These are phyloP conservation scores for Steinernema hermaphroditum DNA, from an alignment of 2,888 invertebrate genomes.

Conservation along the genomic window DNA sequence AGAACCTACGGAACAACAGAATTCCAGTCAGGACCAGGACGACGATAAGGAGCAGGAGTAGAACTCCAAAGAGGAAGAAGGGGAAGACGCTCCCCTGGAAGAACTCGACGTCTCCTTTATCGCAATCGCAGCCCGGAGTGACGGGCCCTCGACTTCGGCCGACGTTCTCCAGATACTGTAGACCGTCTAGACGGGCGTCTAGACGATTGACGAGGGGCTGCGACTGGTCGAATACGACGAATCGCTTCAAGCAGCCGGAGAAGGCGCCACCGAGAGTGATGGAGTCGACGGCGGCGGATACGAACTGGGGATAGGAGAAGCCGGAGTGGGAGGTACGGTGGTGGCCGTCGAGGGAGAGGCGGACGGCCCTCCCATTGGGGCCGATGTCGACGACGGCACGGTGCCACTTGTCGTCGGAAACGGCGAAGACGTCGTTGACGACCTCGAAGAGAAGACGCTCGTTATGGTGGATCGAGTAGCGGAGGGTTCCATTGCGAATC, in stretches of 20 bases:
- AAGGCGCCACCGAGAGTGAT: constrained; percentile 26
- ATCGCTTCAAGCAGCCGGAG: constrained; percentile 29
- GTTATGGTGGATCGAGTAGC: constrained; percentile 30
- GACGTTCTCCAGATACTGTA: constrained; percentile 13
- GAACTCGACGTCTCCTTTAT: neutral
- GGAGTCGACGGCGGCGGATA: constrained; percentile 22
- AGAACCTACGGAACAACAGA: neutral
- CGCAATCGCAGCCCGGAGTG: neutral
- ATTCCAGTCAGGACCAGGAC: neutral
- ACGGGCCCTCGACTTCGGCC: neutral
- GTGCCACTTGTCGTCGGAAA: constrained; percentile 32
- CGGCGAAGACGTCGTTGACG: constrained; percentile 20
- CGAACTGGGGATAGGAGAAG: constrained; percentile 29
- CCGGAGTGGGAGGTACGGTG: constrained; percentile 20
- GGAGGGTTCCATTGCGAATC: constrained; percentile 27
- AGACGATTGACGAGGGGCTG: constrained; percentile 30
- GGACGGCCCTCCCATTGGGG: constrained; percentile 3
- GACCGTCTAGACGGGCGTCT: constrained; percentile 8
- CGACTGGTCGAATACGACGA: constrained; percentile 29
- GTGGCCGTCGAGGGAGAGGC: constrained; percentile 25
- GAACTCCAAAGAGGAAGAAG: neutral
- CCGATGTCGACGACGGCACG: constrained; percentile 29
- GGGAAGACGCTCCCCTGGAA: constrained; percentile 1
- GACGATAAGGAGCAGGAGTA: too few relatives aligned
- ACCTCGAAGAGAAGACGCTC: constrained; percentile 31